Percentiles rank a stretch among this genome's conserved stretches.
phyloP scores from a whole-genome alignment of 2,113 vertebrate species.

The Diadophis punctatus region DNA sequence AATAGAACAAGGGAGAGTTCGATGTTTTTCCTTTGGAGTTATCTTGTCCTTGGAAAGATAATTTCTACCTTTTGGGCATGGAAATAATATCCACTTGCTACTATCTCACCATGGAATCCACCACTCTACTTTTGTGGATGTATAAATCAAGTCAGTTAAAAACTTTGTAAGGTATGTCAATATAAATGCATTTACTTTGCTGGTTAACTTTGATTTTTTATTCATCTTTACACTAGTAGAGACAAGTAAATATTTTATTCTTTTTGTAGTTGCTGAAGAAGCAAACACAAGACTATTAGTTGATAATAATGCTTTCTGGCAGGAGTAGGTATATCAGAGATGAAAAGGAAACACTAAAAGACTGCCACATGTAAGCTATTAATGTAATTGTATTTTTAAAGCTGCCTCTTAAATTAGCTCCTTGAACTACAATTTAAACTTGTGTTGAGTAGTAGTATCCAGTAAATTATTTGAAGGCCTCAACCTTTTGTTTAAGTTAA shows the following conservation, averaged over 20 bases:
- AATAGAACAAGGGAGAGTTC: too few species aligned
- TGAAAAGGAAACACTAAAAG: conserved; percentile 42
- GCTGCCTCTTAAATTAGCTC: conserved; percentile 50
- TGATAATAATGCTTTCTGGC: conserved; percentile 25
- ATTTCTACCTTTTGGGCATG: neutral
- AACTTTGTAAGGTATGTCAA: neutral
- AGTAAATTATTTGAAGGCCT: conserved; percentile 54
- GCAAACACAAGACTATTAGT: conserved; percentile 25
- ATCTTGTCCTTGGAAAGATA: neutral
- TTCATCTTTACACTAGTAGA: neutral
- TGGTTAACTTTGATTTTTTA: neutral
- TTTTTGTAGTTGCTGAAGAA: conserved; percentile 13
- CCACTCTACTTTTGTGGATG: neutral
- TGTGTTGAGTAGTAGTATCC: conserved; percentile 44
- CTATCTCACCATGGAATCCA: neutral
- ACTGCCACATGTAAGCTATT: conserved; percentile 53
- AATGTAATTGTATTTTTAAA: conserved; percentile 58
- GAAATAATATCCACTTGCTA: neutral
- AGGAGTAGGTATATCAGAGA: conserved; percentile 41
- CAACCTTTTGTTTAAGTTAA: conserved; percentile 50
- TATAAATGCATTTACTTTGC: neutral
- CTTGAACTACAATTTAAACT: conserved; percentile 50
- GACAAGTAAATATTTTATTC: conserved; percentile 27
- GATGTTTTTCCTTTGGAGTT: neutral
- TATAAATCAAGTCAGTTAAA: neutral